These are phyloP conservation scores for Agapornis roseicollis DNA, from an alignment of 2,113 vertebrate genomes.

Conservation along the genomic window DNA sequence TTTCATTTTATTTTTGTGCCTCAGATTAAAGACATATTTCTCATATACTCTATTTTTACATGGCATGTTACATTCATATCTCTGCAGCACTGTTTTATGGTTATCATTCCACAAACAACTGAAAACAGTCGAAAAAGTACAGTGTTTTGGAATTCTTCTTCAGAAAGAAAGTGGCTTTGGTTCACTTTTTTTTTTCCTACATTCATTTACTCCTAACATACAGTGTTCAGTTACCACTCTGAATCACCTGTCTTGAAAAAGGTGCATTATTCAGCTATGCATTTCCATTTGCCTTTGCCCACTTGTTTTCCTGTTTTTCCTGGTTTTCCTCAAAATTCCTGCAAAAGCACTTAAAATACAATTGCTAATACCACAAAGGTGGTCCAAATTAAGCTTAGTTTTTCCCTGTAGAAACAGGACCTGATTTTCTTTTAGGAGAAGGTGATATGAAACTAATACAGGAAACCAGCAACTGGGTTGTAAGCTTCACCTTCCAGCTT, in stretches of 20 bases:
- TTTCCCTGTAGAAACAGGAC: background rate
- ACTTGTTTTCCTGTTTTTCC: background rate
- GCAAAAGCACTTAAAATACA: background rate
- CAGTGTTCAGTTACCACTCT: background rate
- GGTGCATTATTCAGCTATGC: background rate
- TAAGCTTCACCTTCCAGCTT: background rate
- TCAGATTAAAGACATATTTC: constrained; percentile 20
- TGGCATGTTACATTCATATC: background rate
- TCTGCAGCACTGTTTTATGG: background rate
- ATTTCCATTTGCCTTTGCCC: background rate
- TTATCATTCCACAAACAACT: background rate
- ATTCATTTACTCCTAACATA: background rate
- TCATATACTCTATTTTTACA: background rate
- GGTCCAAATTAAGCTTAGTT: background rate
- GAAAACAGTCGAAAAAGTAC: background rate
- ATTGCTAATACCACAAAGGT: background rate
- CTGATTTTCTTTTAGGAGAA: background rate
- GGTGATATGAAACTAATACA: background rate
- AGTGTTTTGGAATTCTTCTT: background rate
- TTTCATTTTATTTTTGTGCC: background rate
- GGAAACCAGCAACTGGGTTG: background rate
- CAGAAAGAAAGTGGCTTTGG: background rate
- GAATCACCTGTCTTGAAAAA: background rate
- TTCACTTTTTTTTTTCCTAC: background rate
- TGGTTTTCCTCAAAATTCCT: background rate